Conservation (phyloP, 2,797 vertebrate species). For the Enteromius paludinosus region DNA sequence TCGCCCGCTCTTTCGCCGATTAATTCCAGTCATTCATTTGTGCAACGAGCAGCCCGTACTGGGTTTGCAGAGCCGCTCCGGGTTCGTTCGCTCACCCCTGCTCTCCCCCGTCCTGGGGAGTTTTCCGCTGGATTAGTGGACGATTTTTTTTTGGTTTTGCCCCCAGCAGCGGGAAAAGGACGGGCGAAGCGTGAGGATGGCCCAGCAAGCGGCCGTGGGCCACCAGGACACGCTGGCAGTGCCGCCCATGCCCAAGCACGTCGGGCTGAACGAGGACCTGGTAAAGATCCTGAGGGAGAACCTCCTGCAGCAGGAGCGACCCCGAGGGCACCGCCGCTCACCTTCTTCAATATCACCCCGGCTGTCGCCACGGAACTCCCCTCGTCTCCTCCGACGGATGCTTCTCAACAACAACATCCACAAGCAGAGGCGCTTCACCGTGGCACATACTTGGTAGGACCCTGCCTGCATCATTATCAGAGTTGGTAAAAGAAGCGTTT, state of each 20-base stretch:
- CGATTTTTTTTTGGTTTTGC: constrained; percentile 30
- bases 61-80: background rate
- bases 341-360: constrained; percentile 88
- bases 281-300: constrained; percentile 96
- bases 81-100: constrained; percentile 16
- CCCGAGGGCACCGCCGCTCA: constrained; percentile 83
- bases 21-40: constrained; percentile 28
- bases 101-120: constrained; percentile 28
- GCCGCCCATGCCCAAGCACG: constrained; percentile 91
- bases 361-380: constrained; percentile 95
- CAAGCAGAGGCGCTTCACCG: constrained; percentile 96
- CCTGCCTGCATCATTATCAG: constrained; percentile 1
- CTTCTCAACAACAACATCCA: constrained; percentile 93
- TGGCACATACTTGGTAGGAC: constrained; percentile 93
- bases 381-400: constrained; percentile 94
- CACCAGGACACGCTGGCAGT: constrained; percentile 89
- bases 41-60: background rate
- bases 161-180: constrained; percentile 40
- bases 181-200: constrained; percentile 80
- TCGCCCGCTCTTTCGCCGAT: constrained; percentile 53
- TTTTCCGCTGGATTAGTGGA: constrained; percentile 44
- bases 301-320: constrained; percentile 93
- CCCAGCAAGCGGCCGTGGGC: constrained; percentile 86
- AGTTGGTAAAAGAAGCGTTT: background rate
- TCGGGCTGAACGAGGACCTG: constrained; percentile 93